phyloP scores from a whole-genome alignment of 2,888 invertebrate genomes.

The Diplolepis rosae region DNA sequence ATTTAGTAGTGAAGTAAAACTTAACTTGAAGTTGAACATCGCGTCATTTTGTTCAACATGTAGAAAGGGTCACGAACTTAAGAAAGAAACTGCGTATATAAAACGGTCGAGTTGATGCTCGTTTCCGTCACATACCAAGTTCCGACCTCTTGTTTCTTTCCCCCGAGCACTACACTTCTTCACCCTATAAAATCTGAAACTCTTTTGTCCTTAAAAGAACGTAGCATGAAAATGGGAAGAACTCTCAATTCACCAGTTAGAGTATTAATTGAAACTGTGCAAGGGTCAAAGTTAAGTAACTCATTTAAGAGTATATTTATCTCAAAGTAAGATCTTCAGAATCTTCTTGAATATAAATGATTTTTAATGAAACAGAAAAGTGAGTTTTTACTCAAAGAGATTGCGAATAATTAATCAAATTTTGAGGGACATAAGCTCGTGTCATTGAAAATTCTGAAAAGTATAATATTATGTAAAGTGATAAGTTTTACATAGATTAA shows the following conservation, averaged over 20 bases:
- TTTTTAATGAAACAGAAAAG: not conserved
- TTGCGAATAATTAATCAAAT: not conserved
- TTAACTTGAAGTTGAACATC: not conserved
- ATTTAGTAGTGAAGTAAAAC: not conserved
- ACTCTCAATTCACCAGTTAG: constrained; percentile 11
- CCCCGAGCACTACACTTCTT: not conserved
- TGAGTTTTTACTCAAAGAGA: not conserved
- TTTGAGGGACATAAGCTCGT: not conserved
- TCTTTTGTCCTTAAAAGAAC: constrained; percentile 13
- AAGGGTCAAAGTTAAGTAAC: not conserved
- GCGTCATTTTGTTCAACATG: not conserved
- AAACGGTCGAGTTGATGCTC: not conserved
- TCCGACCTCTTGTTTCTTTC: constrained; percentile 11
- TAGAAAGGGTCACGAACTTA: constrained; percentile 4
- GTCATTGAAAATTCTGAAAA: not conserved
- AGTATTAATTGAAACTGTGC: not conserved
- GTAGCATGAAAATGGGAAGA: not conserved
- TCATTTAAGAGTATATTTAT: not conserved
- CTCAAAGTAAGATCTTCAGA: not conserved
- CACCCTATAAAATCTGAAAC: constrained; percentile 12
- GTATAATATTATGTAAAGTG: not conserved
- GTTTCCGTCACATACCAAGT: constrained; percentile 4
- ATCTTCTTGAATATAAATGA: not conserved
- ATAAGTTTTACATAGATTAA: not conserved
- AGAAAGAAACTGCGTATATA: constrained; percentile 3